phyloP scores from a whole-genome alignment of 2,113 vertebrate species.

The Thryonomys swinderianus region DNA sequence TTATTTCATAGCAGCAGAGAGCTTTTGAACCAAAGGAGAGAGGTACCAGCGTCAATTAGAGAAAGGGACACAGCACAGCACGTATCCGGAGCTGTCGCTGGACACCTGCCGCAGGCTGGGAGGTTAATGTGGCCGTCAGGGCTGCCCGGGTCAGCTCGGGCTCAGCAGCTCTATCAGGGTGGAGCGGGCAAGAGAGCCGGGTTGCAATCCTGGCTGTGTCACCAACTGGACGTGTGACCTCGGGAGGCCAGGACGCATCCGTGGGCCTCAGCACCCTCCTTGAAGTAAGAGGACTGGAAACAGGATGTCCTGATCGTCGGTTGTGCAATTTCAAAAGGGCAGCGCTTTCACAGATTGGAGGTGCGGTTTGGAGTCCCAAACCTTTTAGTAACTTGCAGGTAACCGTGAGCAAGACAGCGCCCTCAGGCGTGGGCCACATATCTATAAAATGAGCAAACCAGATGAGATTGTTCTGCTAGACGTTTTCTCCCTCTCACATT shows the following conservation, averaged over 20 bases:
- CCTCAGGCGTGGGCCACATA: neutral
- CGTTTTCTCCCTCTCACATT: neutral
- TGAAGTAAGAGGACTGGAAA: neutral
- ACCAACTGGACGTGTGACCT: neutral
- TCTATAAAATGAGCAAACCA: neutral
- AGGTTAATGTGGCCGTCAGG: neutral
- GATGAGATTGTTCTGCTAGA: neutral
- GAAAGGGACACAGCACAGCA: neutral
- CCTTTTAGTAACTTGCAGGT: neutral
- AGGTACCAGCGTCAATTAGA: neutral
- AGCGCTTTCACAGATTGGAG: neutral
- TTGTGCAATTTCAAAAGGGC: neutral
- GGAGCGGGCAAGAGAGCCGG: neutral
- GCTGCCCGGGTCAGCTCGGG: neutral
- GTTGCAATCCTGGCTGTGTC: neutral
- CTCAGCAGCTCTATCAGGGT: neutral
- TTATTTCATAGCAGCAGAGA: slow-evolving; percentile 46
- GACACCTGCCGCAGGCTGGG: neutral
- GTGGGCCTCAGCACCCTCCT: neutral
- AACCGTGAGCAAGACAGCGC: neutral
- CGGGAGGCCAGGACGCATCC: neutral
- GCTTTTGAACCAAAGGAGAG: slow-evolving; percentile 27
- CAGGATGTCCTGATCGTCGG: neutral
- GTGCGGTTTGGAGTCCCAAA: neutral
- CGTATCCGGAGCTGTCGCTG: neutral